Evolutionary conservation across 2,113 vertebrate genomes (phyloP).

Genomic region (Ardeotis arabs): DNA sequence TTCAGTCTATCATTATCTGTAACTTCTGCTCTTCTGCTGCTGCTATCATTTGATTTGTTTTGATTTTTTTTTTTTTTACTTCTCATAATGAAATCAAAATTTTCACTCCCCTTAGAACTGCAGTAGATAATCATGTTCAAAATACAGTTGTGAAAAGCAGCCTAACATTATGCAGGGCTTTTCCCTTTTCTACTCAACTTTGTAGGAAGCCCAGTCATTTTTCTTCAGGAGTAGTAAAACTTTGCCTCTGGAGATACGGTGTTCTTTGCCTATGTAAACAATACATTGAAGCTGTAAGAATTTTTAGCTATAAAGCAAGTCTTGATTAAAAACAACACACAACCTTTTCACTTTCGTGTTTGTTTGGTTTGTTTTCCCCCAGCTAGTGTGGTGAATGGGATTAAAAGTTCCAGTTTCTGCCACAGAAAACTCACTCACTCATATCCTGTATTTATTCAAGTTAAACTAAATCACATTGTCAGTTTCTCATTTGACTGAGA

Average conservation of each 20-base stretch:
- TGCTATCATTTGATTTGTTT: not conserved
- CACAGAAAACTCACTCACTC: not conserved
- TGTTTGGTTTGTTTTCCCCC: not conserved
- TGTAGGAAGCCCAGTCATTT: not conserved
- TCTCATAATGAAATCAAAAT: not conserved
- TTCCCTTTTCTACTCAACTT: not conserved
- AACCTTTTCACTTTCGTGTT: not conserved
- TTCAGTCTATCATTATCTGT: not conserved
- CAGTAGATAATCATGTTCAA: not conserved
- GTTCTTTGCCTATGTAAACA: not conserved
- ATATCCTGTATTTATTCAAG: not conserved
- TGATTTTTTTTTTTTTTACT: not conserved
- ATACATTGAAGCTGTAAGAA: not conserved
- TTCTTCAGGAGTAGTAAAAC: not conserved
- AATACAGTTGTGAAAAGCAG: not conserved
- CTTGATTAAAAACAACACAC: not conserved
- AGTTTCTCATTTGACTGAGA: not conserved
- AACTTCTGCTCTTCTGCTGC: not conserved
- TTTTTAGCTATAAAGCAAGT: not conserved
- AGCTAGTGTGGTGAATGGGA: not conserved
- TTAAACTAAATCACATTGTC: not conserved
- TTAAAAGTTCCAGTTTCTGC: not conserved
- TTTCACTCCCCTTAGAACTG: not conserved
- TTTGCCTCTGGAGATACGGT: not conserved
- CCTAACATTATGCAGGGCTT: not conserved